Evolutionary conservation across 2,797 vertebrate genomes (phyloP), one percentile per base, ranked within the genome.

Genomic region (Enteromius treurensis): DNA sequence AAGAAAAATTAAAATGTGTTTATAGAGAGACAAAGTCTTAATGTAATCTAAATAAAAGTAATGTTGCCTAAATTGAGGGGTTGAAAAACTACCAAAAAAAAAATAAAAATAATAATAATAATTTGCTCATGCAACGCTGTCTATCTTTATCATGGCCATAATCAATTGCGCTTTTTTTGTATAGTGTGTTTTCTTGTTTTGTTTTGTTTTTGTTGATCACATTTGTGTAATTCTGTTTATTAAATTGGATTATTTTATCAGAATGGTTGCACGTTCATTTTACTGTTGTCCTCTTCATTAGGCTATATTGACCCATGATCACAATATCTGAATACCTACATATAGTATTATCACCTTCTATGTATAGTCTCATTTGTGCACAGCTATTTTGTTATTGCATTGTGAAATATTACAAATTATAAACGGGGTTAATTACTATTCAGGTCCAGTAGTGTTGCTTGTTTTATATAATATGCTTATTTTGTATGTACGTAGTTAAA

Each of bases 221-320:
- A 34, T 80, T 84, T 85, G 84, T 84, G 65, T 82, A 85, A 76
- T 82, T 74, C 75, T 79, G 84, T 81, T 34, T 45, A 88, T 87
- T 87, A 88, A 88, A 88, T 82, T 65, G 23, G 67, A 47, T 77
- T 79, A 55, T 82, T 75, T 86, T 86, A 86, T 67, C 58, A 62
- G 58, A 70, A 82, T 80, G 10, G 8, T 11, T 32, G 5, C 9
- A 19, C 67, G 13, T 67, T 23, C 10, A 17, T n/a, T 37, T 19
- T 42, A 79, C 6, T 55, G 45, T 8, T 79, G 64, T 8, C 3
- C 26, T 45, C 3, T 47, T 1, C 17, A n/a, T 76, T 4, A 37
- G 32, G 8, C 15, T 47, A 32, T 45, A 3, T 23, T 4, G 2
- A 19, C 2, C 26, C 49, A 58, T 51, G 1, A 15, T 40, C 3